Conservation (phyloP, 1,140 invertebrate species). For the Neodiprion fabricii region DNA sequence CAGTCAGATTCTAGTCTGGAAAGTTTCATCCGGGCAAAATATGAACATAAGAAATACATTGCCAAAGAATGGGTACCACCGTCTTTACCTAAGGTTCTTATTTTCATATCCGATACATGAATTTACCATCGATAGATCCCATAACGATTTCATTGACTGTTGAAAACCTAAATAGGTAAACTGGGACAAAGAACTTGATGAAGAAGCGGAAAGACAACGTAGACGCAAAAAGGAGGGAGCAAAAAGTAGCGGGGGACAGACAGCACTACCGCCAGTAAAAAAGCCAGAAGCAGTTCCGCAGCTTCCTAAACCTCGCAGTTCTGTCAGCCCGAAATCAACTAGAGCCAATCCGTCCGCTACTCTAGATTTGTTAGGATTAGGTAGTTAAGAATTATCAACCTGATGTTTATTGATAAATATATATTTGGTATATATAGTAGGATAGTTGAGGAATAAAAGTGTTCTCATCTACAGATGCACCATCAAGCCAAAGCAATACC, state of each 20-base stretch:
- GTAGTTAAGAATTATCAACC: conserved; percentile 46
- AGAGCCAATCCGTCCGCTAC: conserved; percentile 62
- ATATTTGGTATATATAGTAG: not conserved
- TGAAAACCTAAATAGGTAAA: conserved; percentile 53
- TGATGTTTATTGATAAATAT: not conserved
- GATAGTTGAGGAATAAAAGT: conserved; percentile 11
- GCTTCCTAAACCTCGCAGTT: conserved; percentile 66
- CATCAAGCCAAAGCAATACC: conserved; percentile 47
- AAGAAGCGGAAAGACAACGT: conserved; percentile 83
- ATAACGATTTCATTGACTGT: conserved; percentile 13
- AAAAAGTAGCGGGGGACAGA: conserved; percentile 52
- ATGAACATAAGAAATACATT: conserved; percentile 98
- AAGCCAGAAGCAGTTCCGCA: conserved; percentile 63
- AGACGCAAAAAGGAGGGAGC: conserved; percentile 74
- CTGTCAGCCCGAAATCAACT: conserved; percentile 75
- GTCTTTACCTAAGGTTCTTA: conserved; percentile 78
- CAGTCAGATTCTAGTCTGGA: conserved; percentile 94
- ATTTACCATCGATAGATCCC: not conserved
- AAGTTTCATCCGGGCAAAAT: conserved; percentile 95
- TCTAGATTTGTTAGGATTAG: conserved; percentile 70
- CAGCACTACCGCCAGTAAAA: conserved; percentile 51
- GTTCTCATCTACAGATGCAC: conserved; percentile 47
- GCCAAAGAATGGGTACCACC: conserved; percentile 95
- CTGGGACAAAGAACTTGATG: conserved; percentile 86
- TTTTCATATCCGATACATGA: not conserved